Evolutionary conservation across 2,113 vertebrate genomes (phyloP), one percentile per base, ranked within the genome.

Genomic region (Nothobranchius furzeri): DNA sequence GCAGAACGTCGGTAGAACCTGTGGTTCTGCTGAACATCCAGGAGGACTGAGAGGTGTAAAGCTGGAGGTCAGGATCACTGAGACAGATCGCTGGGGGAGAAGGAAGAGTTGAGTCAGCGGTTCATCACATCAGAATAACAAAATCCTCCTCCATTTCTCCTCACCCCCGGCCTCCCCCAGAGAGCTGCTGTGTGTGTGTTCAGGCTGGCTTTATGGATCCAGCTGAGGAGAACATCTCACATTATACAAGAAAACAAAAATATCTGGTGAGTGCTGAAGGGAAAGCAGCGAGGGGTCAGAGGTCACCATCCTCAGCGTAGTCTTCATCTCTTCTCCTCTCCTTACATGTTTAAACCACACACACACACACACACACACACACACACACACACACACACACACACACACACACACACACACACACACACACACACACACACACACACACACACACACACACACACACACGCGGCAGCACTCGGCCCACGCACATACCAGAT

Each of bases 401-500:
- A 20, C 20, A 20, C 20, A 20, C 20, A 20, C 20, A 20, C 1
- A 20, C n/a, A n/a, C 68, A 35, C 14, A 35, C 64, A 15, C 58
- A 8, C 50, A 6, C 58, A 48, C 65, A 10, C 54, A 56, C 64
- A 70, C 54, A 64, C 60, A 50, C 65, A 53, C 63, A 35, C 56
- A 57, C 60, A 67, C 49, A 65, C 37, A 30, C 30, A 30, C 30
- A 30, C 78, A 71, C 24, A 0, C 20, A 20, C 20, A 20, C 20
- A 20, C 20, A 20, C 20, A 20, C 20, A 20, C 1, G 1, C 24
- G 0, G 71, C 73, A 76, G 78, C 83, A 68, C 42, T 45, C 58
- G 79, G 82, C 75, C 83, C 83, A 86, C 87, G 59, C 83, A 87
- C 78, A 78, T 68, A 71, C 81, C 86, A 79, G 76, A 68, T 86